phyloP scores from a whole-genome alignment of 2,888 invertebrate species.

The Drosophila hamatofila region DNA sequence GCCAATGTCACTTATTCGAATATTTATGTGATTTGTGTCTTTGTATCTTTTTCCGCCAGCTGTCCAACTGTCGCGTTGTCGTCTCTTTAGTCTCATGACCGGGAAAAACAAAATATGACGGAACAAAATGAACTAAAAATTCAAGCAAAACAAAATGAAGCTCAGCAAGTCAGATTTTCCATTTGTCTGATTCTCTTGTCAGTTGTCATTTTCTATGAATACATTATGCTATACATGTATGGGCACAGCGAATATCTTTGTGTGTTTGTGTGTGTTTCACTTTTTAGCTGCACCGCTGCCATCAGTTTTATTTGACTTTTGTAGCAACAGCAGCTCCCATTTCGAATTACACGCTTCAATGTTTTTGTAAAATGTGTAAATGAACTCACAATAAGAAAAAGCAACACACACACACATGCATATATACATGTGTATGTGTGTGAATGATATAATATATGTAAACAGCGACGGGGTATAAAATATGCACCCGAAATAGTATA shows the following conservation, averaged over 20 bases:
- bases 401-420: constrained; percentile 17
- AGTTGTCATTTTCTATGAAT: constrained; percentile 80
- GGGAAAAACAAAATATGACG: constrained; percentile 22
- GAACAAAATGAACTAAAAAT: constrained; percentile 23
- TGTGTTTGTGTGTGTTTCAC: constrained; percentile 16
- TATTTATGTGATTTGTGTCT: constrained; percentile 71
- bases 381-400: constrained; percentile 69
- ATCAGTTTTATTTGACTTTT: constrained; percentile 50
- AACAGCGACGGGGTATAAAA: constrained; percentile 75
- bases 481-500: constrained; percentile 62
- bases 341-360: constrained; percentile 75
- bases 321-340: constrained; percentile 39
- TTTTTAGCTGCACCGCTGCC: constrained; percentile 43
- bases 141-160: constrained; percentile 31
- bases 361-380: constrained; percentile 79
- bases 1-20: constrained; percentile 60
- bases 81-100: constrained; percentile 33
- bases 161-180: constrained; percentile 68
- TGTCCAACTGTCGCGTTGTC: constrained; percentile 48
- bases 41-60: constrained; percentile 23
- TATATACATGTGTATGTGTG: constrained; percentile 11
- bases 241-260: neutral
- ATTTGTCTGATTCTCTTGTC: constrained; percentile 77
- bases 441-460: constrained; percentile 38
- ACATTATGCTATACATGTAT: constrained; percentile 48